Conservation (phyloP, 1,140 invertebrate genomes). For the Delia radicum region DNA sequence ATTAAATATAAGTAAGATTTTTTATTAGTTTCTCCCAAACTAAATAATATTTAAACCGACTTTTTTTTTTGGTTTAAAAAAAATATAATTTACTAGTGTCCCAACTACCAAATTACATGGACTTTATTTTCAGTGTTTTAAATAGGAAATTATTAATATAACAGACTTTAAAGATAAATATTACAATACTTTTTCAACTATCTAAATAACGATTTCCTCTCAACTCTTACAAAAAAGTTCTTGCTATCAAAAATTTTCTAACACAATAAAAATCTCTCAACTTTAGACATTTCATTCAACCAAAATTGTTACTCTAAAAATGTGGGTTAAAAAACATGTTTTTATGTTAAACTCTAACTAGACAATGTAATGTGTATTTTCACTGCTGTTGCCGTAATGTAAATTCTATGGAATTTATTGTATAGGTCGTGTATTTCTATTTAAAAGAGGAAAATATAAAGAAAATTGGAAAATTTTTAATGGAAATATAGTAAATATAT, state of each 20-base stretch:
- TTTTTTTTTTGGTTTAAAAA: too few species aligned
- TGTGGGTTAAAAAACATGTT: constrained; percentile 18
- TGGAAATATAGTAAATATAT: background rate
- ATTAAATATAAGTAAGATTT: too few species aligned
- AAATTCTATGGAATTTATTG: constrained; percentile 19
- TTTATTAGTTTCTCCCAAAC: too few species aligned
- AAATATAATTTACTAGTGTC: too few species aligned
- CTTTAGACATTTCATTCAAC: background rate
- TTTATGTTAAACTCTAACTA: constrained; percentile 10
- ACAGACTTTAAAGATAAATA: too few species aligned
- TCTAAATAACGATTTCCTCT: too few species aligned
- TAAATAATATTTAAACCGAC: too few species aligned
- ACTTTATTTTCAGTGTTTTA: too few species aligned
- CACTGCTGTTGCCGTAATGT: background rate
- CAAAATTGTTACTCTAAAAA: background rate
- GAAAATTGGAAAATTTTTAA: background rate
- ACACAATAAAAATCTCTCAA: too few species aligned
- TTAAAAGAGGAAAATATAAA: background rate
- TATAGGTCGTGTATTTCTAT: constrained; percentile 16
- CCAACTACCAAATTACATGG: too few species aligned
- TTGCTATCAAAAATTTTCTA: background rate
- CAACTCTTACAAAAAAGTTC: background rate
- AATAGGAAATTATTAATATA: too few species aligned
- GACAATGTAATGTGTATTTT: constrained; percentile 1
- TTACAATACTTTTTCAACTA: too few species aligned